Percentiles rank a stretch among this genome's conserved stretches.
These are phyloP conservation scores for Phortica magna DNA, from an alignment of 2,888 invertebrate genomes.

Conservation along the genomic window DNA sequence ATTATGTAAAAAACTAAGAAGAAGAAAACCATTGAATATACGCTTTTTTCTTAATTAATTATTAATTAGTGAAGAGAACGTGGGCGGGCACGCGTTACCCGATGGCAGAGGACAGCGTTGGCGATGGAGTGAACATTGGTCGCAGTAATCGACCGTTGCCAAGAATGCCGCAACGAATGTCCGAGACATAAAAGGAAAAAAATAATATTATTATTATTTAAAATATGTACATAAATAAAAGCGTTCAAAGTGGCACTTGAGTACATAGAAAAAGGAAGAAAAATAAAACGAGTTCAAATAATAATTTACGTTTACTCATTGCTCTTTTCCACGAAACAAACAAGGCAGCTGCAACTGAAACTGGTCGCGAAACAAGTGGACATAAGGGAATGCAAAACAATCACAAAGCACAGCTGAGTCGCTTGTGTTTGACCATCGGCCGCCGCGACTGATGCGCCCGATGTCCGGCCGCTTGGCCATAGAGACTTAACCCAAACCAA, in stretches of 20 bases:
- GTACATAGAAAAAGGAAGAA: not conserved
- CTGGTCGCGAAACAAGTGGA: not conserved
- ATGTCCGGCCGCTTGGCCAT: not conserved
- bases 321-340: not conserved
- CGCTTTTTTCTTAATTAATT: conserved; percentile 58
- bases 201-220: conserved; percentile 7
- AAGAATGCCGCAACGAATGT: not conserved
- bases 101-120: not conserved
- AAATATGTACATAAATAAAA: conserved; percentile 17
- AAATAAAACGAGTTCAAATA: not conserved
- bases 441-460: conserved; percentile 20
- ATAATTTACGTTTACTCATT: not conserved
- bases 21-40: not conserved
- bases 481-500: conserved; percentile 9
- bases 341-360: not conserved
- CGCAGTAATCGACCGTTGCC: no score
- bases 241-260: conserved; percentile 28
- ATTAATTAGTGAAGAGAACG: conserved; percentile 66
- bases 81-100: not conserved
- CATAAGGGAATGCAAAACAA: conserved; percentile 49
- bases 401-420: conserved; percentile 42
- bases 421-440: conserved; percentile 60
- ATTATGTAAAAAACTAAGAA: not conserved
- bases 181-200: conserved; percentile 35
- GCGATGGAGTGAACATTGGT: no score